Percentiles rank a stretch among this genome's conserved stretches.
These are phyloP conservation scores for Pangasianodon hypophthalmus DNA, from an alignment of 2,113 vertebrate genomes.

Conservation along the genomic window DNA sequence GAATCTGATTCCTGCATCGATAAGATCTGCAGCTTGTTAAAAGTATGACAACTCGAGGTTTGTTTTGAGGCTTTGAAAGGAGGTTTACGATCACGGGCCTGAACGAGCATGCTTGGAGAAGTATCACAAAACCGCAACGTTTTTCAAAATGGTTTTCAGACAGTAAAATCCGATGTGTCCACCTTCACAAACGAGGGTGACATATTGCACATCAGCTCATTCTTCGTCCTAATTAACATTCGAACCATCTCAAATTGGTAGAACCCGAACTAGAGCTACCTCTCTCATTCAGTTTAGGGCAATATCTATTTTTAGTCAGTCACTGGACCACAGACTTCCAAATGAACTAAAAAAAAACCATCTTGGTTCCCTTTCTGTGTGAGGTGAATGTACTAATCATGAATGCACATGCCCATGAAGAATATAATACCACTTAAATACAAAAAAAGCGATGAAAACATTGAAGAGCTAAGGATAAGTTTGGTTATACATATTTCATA, in stretches of 20 bases:
- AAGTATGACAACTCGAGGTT: neutral
- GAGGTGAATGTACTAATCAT: conserved; percentile 18
- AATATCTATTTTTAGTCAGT: neutral
- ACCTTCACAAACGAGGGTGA: neutral
- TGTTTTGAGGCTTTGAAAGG: neutral
- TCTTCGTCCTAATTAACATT: neutral
- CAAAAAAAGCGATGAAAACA: conserved; percentile 48
- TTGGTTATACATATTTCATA: conserved; percentile 56
- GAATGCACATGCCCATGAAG: conserved; percentile 22
- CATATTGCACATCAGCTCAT: conserved; percentile 36
- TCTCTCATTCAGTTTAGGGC: neutral
- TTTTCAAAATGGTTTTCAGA: neutral
- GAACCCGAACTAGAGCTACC: neutral
- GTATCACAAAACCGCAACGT: neutral
- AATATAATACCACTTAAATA: conserved; percentile 35
- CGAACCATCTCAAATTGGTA: neutral
- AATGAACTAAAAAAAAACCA: conserved; percentile 10
- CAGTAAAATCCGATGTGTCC: neutral
- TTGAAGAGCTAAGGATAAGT: conserved; percentile 52
- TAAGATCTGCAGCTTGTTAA: neutral
- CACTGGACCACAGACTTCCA: neutral
- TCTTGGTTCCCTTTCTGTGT: conserved; percentile 17
- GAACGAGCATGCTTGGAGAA: conserved; percentile 30
- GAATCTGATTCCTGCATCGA: neutral
- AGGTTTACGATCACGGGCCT: conserved; percentile 1